Evolutionary conservation across 2,797 vertebrate genomes (phyloP).

Genomic region (Scarus forsteni): DNA sequence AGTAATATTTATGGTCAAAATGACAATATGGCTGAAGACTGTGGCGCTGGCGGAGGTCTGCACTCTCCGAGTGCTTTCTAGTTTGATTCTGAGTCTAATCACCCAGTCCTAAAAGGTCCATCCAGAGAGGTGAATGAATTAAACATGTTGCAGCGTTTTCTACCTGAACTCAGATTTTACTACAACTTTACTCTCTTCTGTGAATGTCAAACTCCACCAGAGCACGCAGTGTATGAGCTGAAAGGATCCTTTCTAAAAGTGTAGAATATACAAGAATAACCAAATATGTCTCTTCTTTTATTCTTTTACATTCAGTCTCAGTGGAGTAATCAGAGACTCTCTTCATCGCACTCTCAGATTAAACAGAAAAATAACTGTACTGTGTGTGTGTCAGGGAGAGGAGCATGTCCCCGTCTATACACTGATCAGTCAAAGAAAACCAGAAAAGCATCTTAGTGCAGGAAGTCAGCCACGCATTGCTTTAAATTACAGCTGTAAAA

Average conservation of each 20-base stretch:
- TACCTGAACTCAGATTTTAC: slow-evolving; percentile 13
- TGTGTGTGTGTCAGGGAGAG: slow-evolving; percentile 11
- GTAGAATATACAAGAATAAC: slow-evolving; percentile 50
- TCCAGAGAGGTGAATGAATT: slow-evolving; percentile 13
- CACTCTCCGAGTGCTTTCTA: too few species aligned
- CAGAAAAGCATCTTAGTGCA: slow-evolving; percentile 53
- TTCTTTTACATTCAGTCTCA: slow-evolving; percentile 30
- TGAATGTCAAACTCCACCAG: slow-evolving; percentile 43
- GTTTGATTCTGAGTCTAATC: not conserved
- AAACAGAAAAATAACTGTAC: slow-evolving; percentile 55
- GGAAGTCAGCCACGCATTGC: slow-evolving; percentile 43
- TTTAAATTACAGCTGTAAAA: slow-evolving; percentile 61
- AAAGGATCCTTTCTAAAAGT: slow-evolving; percentile 32
- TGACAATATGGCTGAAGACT: too few species aligned
- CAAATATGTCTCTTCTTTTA: slow-evolving; percentile 43
- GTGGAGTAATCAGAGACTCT: slow-evolving; percentile 53
- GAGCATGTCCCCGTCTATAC: slow-evolving; percentile 36
- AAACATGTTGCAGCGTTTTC: slow-evolving; percentile 6
- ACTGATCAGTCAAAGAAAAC: slow-evolving; percentile 52
- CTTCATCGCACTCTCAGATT: slow-evolving; percentile 51
- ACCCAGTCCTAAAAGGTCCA: not conserved
- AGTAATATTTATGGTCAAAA: too few species aligned
- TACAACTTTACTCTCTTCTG: slow-evolving; percentile 35
- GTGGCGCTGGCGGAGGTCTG: too few species aligned
- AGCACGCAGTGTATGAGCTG: slow-evolving; percentile 28